phyloP scores from a whole-genome alignment of 2,797 vertebrate species.

The Siniperca obscura region DNA sequence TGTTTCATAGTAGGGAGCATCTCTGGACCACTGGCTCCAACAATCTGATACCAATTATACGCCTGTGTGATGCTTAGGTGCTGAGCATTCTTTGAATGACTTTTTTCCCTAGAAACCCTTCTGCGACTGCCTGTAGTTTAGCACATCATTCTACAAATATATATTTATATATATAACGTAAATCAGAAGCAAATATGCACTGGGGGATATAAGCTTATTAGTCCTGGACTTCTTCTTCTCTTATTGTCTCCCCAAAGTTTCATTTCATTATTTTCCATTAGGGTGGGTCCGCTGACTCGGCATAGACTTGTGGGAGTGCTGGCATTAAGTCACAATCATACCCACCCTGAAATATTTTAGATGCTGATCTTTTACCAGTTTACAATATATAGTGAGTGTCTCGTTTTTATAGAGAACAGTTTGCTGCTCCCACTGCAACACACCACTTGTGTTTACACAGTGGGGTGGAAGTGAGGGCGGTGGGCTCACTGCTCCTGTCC shows the following conservation, averaged over 20 bases:
- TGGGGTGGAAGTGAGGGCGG: slow-evolving; percentile 54
- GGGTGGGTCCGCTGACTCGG: slow-evolving; percentile 35
- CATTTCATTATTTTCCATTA: slow-evolving; percentile 35
- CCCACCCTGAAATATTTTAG: slow-evolving; percentile 38
- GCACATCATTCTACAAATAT: neutral
- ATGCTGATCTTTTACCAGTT: slow-evolving; percentile 24
- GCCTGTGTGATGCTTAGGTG: slow-evolving; percentile 27
- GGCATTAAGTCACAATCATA: slow-evolving; percentile 49
- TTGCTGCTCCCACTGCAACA: slow-evolving; percentile 49
- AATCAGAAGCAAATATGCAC: neutral
- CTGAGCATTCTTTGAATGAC: slow-evolving; percentile 11
- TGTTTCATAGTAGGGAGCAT: slow-evolving; percentile 23
- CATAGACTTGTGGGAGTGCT: slow-evolving; percentile 17
- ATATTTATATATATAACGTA: no score
- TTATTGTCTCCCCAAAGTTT: slow-evolving; percentile 10
- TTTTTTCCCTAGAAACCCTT: slow-evolving; percentile 39
- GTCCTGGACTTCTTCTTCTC: neutral
- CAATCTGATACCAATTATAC: slow-evolving; percentile 38
- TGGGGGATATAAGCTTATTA: neutral
- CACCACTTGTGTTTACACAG: slow-evolving; percentile 71
- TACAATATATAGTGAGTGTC: slow-evolving; percentile 13
- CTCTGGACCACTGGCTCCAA: neutral
- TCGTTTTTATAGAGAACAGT: slow-evolving; percentile 34
- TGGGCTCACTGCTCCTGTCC: slow-evolving; percentile 51
- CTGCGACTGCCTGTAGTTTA: neutral